phyloP scores from a whole-genome alignment of 2,113 vertebrate species.

The Recurvirostra avosetta region DNA sequence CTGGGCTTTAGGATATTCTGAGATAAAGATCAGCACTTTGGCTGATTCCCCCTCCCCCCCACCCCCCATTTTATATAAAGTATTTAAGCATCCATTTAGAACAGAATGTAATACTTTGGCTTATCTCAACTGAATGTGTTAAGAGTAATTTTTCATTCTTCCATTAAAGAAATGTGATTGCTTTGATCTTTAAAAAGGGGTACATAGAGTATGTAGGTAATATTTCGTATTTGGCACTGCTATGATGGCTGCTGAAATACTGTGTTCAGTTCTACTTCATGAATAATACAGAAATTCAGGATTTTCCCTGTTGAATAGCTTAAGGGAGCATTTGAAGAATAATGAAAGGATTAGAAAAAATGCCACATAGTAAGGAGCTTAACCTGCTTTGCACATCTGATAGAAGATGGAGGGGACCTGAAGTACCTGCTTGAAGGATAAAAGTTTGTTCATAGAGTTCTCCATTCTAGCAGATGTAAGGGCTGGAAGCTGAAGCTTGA shows the following conservation, averaged over 20 bases:
- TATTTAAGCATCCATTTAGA: not conserved
- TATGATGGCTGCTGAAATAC: not conserved
- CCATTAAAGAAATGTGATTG: not conserved
- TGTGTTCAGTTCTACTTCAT: not conserved
- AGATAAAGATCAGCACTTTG: not conserved
- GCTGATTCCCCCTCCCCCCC: not conserved
- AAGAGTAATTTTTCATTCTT: conserved; percentile 17
- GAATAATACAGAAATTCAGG: conserved; percentile 24
- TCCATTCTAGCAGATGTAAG: not conserved
- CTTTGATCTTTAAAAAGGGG: conserved; percentile 31
- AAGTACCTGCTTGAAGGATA: not conserved
- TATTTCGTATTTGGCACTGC: conserved; percentile 34
- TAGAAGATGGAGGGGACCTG: not conserved
- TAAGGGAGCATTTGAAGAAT: not conserved
- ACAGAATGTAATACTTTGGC: not conserved
- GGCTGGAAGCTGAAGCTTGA: not conserved
- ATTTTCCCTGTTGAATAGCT: not conserved
- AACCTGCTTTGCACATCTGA: not conserved
- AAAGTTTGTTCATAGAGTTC: not conserved
- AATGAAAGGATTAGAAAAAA: conserved; percentile 9
- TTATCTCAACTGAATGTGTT: not conserved
- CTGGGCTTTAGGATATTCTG: not conserved
- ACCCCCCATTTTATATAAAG: not conserved
- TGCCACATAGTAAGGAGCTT: not conserved
- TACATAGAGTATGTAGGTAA: not conserved